Conservation (phyloP, 1,140 invertebrate species). For the Euwallacea fornicatus region DNA sequence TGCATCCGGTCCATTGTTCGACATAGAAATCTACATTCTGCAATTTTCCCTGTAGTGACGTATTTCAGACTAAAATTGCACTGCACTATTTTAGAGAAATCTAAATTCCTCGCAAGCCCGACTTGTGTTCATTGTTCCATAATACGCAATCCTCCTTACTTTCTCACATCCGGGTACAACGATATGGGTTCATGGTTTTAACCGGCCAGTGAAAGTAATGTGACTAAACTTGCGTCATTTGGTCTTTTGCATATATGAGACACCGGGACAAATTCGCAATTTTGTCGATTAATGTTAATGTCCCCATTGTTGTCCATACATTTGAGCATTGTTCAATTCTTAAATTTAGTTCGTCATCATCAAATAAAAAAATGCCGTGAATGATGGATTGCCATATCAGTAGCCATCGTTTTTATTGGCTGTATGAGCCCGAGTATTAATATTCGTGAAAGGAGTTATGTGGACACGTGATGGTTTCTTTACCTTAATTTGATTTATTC, state of each 20-base stretch:
- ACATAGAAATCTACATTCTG: not conserved
- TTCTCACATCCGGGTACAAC: conserved; percentile 27
- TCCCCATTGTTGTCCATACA: not conserved
- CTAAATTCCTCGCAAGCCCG: conserved; percentile 20
- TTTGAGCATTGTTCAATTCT: not conserved
- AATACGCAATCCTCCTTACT: conserved; percentile 22
- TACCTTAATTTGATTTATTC: conserved; percentile 24
- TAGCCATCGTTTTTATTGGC: not conserved
- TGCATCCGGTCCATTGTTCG: not conserved
- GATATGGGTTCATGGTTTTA: conserved; percentile 28
- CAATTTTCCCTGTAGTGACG: not conserved
- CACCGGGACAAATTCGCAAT: conserved; percentile 9
- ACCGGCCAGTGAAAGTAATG: conserved; percentile 20
- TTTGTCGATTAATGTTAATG: too few relatives aligned
- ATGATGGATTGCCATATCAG: not conserved
- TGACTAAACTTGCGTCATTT: conserved; percentile 26
- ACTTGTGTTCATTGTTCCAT: conserved; percentile 27
- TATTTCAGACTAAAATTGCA: not conserved
- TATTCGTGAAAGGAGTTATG: conserved; percentile 19
- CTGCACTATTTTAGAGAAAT: conserved; percentile 12
- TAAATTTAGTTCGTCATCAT: not conserved
- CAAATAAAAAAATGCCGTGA: not conserved
- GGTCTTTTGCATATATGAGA: conserved; percentile 12
- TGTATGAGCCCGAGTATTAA: conserved; percentile 7
- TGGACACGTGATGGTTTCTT: conserved; percentile 16